Evolutionary conservation across 2,888 invertebrate species (phyloP).

Genomic region (Meiosimyza platycephala): DNA sequence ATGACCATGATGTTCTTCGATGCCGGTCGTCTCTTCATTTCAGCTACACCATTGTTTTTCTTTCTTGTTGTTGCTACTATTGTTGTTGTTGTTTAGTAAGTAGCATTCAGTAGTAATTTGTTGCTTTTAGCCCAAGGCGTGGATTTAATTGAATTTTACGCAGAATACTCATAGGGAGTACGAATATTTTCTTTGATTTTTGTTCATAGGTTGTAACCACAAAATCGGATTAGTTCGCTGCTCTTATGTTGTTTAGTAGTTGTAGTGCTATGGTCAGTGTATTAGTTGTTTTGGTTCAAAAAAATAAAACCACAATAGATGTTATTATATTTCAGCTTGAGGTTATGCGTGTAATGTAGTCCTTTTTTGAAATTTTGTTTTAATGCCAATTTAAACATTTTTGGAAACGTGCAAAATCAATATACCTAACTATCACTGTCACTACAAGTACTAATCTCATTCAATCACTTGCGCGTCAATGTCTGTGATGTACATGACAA

Average conservation of each 20-base stretch:
- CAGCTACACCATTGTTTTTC: not conserved
- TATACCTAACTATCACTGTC: too few relatives aligned
- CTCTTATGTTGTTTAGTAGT: not conserved
- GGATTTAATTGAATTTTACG: slow-evolving; percentile 11
- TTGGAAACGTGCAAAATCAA: too few relatives aligned
- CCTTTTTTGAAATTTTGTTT: too few relatives aligned
- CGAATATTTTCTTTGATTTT: not conserved
- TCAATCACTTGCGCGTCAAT: too few relatives aligned
- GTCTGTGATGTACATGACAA: too few relatives aligned
- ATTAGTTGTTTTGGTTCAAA: too few relatives aligned
- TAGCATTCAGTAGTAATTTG: not conserved
- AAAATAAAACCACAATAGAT: slow-evolving; percentile 2
- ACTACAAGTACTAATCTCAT: too few relatives aligned
- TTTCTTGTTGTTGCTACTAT: not conserved
- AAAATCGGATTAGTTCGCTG: not conserved
- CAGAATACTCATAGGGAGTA: too few relatives aligned
- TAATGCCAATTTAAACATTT: too few relatives aligned
- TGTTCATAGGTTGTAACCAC: not conserved
- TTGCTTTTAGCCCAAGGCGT: not conserved
- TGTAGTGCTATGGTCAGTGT: too few relatives aligned
- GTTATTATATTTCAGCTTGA: not conserved
- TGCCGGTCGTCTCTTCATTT: not conserved
- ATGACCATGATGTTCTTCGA: too few relatives aligned
- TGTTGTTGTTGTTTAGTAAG: not conserved
- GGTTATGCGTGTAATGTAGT: too few relatives aligned